Percentiles rank a stretch among this genome's conserved stretches.
These are phyloP conservation scores for Stichopus horrens DNA, from an alignment of 53 echinoderm and acorn worm genomes.

Conservation along the genomic window DNA sequence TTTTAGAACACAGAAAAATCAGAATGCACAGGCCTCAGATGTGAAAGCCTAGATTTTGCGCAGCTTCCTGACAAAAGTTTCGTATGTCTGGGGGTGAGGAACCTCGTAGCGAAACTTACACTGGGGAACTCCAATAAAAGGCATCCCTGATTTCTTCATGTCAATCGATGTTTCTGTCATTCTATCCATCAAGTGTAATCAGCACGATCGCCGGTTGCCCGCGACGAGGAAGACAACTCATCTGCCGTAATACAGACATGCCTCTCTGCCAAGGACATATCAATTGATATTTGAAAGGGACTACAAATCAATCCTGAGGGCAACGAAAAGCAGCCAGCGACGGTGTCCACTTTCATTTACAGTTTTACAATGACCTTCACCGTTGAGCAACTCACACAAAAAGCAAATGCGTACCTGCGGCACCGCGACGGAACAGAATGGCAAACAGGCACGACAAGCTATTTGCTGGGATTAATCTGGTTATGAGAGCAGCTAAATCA, in stretches of 20 bases:
- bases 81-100: background rate
- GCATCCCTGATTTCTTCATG: background rate
- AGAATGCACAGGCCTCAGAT: background rate
- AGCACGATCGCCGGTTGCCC: background rate
- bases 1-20: no score
- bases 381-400: no score
- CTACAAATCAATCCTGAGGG: no score
- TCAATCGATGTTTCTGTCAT: background rate
- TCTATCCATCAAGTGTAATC: background rate
- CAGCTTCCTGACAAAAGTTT: background rate
- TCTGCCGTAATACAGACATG: background rate
- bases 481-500: no score
- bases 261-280: background rate
- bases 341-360: no score
- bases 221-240: background rate
- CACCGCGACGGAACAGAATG: no score
- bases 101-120: background rate
- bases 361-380: no score
- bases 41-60: background rate
- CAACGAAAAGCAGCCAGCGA: no score
- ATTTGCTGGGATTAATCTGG: no score
- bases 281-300: background rate
- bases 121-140: background rate
- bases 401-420: no score
- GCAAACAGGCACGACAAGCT: no score